Base-by-base conservation (phyloP, 2,797 vertebrate species). In the Crotalus adamanteus region DNA sequence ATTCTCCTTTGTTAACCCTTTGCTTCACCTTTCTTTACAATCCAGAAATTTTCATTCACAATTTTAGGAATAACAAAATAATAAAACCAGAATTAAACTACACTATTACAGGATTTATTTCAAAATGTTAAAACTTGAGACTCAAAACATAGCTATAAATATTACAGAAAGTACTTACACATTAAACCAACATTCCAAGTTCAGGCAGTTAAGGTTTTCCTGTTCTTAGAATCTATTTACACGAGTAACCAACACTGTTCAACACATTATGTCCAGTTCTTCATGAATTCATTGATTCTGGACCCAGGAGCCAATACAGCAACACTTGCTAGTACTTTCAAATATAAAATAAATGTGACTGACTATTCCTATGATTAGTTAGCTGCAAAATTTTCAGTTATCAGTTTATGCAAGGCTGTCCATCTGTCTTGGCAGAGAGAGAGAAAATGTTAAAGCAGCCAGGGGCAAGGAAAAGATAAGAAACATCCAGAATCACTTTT, bases 1-100 rank as follows among this genome's bases (percentile, higher is more conserved):
- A 99, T 99, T 98, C 98, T 98, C 98, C 98, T 98, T 98, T 98
- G 98, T 99, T 99, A 99, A 99, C 99, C 98, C 98, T 98, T 98
- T 97, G 96, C 97, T 98, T 97, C 98, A 98, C 86, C 97, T 98
- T 97, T 97, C 95, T 95, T 95, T 95, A 22, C 83, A 95, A 93
- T 93, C 57, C 87, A 94, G 93, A 93, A 91, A 31, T 89, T 22
- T 92, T 91, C 20, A 59, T 69, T 93, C 95, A 95, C 95, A 16
- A 90, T 86, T 93, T 91, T 89, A 69, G 2, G 7, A 90, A 93
- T 20, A 95, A 61, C 92, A 95, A 94, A 90, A 93, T 86, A 94
- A 88, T 37, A 93, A 91, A 94, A 92, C 90, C 60, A 61, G 61
- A 26, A n/a, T 92, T 20, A 9, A 14, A 91, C 14, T 12, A 87